Base-by-base conservation (phyloP, 2,113 vertebrate genomes). In the Spermophilus dauricus region DNA sequence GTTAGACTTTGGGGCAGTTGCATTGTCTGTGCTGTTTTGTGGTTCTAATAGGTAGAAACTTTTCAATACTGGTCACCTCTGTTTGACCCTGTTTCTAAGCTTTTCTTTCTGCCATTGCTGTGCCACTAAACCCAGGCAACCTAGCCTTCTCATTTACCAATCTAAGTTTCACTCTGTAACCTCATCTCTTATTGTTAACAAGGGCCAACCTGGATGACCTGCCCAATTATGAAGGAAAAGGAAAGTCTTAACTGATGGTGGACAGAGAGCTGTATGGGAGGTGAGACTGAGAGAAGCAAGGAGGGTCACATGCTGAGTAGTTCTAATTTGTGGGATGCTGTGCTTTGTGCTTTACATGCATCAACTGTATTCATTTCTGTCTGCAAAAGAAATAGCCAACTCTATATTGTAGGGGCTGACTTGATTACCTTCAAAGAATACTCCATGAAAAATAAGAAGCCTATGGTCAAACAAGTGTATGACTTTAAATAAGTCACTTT, bases 121-220 rank as follows among this genome's bases (percentile, higher is more conserved):
- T 90, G 78, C 61, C 56, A 61, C 24, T 69, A 86, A 86, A 42
- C 30, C 56, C 30, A 83, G 8, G 63, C 37, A 89, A 73, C 70
- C 65, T 37, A 93, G 3, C 78, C 92, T 96, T 96, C 93, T 97
- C 96, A 96, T 82, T 91, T 97, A 94, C 83, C 39, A 1, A 93
- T 94, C 93, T 97, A 70, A 48, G 26, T 94, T 96, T 97, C 91
- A 94, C 28, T 70, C 67, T 89, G 91, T 97, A 97, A 95, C 86
- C 32, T 80, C 70, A 95, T 94, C 63, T 75, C 75, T 86, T 67
- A 76, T 86, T 94, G 63, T 94, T 94, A 96, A 34, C 26, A 91
- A 96, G 91, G 86, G 67, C 56, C 26, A 63, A 51, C 28, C 76
- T 95, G 58, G 58, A 20, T 92, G 45, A 82, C 51, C 63, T 96